Conservation (phyloP, 2,113 vertebrate species). For the Columba livia region DNA sequence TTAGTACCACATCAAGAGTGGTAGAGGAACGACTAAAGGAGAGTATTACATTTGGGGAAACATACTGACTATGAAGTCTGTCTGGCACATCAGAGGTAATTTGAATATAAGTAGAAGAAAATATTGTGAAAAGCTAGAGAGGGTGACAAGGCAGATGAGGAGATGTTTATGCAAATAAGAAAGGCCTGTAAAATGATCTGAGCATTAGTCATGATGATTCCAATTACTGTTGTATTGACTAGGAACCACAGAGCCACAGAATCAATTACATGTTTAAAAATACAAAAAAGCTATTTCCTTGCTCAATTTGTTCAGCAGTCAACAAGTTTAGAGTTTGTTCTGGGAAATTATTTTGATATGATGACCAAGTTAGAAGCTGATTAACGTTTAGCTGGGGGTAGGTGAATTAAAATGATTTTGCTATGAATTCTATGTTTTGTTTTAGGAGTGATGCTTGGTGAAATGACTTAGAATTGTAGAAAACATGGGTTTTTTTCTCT, state of each 20-base stretch:
- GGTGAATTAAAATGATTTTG: not conserved
- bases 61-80: not conserved
- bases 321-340: not conserved
- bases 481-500: not conserved
- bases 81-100: not conserved
- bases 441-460: not conserved
- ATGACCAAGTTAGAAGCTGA: not conserved
- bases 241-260: not conserved
- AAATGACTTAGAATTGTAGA: not conserved
- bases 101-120: not conserved
- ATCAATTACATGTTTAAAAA: constrained; percentile 45
- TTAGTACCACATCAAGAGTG: not conserved
- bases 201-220: constrained; percentile 16
- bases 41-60: not conserved
- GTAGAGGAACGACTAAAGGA: not conserved
- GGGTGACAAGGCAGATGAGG: not conserved
- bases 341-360: not conserved
- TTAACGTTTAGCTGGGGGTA: not conserved
- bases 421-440: not conserved
- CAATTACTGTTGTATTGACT: constrained; percentile 25
- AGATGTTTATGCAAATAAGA: constrained; percentile 2
- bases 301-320: constrained; percentile 28
- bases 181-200: not conserved
- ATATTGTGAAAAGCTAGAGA: not conserved
- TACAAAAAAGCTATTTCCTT: constrained; percentile 14